Evolutionary conservation across 92 coral and sea anemone genomes (phyloP), one percentile per base, ranked within the genome.

Genomic region (Plumapathes pennacea): DNA sequence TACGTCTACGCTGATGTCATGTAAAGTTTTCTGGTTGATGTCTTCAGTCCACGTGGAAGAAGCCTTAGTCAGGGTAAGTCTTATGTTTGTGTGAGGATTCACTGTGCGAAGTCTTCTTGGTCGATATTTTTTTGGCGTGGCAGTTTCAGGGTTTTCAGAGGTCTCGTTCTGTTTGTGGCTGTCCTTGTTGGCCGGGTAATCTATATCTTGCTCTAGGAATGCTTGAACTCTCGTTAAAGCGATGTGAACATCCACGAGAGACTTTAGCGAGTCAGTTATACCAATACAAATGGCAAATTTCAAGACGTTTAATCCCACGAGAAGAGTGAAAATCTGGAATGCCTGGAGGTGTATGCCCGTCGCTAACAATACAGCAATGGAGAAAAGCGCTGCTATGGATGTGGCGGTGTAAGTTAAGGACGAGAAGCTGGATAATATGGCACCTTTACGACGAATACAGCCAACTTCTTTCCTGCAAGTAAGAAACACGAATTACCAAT

Each of bases 181-280:
- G n/a, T n/a, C n/a, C n/a, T n/a, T n/a, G n/a, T n/a, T n/a, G n/a
- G n/a, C n/a, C n/a, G n/a, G n/a, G n/a, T n/a, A n/a, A n/a, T n/a
- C n/a, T n/a, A n/a, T n/a, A n/a, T n/a, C n/a, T n/a, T n/a, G n/a
- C n/a, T 69, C 67, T 1, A 69, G 57, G 30, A 69, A 69, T 1
- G 15, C 50, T 32, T 69, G 68, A 30, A 69, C 58, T 49, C 77
- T 51, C 1, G 36, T 29, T 44, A 69, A 31, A 45, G 77, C 77
- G 9, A 67, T 56, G 11, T 20, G 9, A 46, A 69, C 56, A 23
- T 69, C 77, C 3, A 66, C 77, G 9, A 69, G 21, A 24, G 56
- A 69, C 57, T 69, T 69, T 18, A 67, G 66, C 23, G 66, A 66
- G 4, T 69, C 77, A 10, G 77, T 67, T 33, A 69, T 47, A 18